Evolutionary conservation across 2,888 invertebrate species (phyloP).

Genomic region (Hirtodrosophila histrioides): DNA sequence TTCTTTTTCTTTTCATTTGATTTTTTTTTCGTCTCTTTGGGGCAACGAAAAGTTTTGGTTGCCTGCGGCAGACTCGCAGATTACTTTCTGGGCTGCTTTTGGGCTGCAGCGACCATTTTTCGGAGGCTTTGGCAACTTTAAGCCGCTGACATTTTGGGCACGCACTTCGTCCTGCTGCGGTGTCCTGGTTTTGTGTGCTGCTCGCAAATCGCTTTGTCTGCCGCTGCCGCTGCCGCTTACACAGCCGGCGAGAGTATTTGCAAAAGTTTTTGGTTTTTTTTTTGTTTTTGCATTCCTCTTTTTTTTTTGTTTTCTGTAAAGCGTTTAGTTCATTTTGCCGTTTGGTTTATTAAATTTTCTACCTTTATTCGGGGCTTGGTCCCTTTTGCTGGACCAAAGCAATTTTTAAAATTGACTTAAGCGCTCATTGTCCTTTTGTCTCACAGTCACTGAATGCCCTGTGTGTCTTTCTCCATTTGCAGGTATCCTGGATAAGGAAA

Average conservation of each 20-base stretch:
- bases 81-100: conserved; percentile 62
- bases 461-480: conserved; percentile 55
- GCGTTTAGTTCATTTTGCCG: conserved; percentile 60
- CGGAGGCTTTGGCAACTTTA: conserved; percentile 63
- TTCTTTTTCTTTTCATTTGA: conserved; percentile 12
- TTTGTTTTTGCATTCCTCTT: conserved; percentile 25
- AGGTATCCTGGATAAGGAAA: conserved; percentile 95
- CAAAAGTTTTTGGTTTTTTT: conserved; percentile 36
- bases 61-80: conserved; percentile 71
- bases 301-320: conserved; percentile 8
- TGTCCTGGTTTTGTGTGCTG: conserved; percentile 14
- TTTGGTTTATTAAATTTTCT: conserved; percentile 74
- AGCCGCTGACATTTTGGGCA: conserved; percentile 77
- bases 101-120: conserved; percentile 33
- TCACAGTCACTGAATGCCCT: conserved; percentile 8
- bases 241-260: conserved; percentile 37
- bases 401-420: conserved; percentile 75
- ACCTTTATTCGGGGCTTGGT: conserved; percentile 49
- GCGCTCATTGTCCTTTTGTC: conserved; percentile 48
- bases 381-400: conserved; percentile 46
- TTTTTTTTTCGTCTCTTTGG: conserved; percentile 24
- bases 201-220: conserved; percentile 59
- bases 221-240: conserved; percentile 10
- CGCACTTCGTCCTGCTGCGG: conserved; percentile 54
- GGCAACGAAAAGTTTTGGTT: conserved; percentile 58